Base-by-base conservation (phyloP, 1,140 invertebrate species). In the Saccostrea cuccullata region DNA sequence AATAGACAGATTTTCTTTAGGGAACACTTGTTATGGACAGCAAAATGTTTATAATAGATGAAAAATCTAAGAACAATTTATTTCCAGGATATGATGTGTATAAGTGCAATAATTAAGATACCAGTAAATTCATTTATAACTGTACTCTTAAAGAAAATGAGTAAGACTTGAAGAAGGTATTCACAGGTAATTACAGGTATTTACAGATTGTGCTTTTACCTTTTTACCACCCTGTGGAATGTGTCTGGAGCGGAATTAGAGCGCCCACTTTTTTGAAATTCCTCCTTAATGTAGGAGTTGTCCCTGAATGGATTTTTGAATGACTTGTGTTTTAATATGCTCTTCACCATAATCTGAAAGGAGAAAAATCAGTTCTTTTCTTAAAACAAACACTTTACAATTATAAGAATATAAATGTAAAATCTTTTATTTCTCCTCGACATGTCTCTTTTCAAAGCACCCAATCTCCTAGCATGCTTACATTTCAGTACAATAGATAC, bases 271-370 rank as follows among this genome's bases (percentile, higher is more conserved):
- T 90, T 92, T 82, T 93, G 89, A 77, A 93, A 92, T 77, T 93
- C 93, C 86, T 91, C 91, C 60, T 92, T 92, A 55, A 92, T 90
- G 26, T 91, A 88, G 6, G 88, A 86, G 36, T 90, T 90, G 40
- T 92, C 89, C 60, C 90, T 87, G 91, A 95, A 96, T 9, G 96
- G 96, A 92, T 96, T 97, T 93, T 98, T 97, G 94, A 99, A 99
- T 82, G 98, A 98, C 94, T 98, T 98, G 92, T 99, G 98, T 94
- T 98, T 98, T 64, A 99, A 96, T 97, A 99, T 98, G 56, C 97
- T 98, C 95, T 99, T 99, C 87, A 99, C 98, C 73, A 99, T 96
- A 91, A 99, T 98, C 88, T 95, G 90, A 82, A 92, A 90, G 84
- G 64, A 70, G 89, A 86, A 85, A 84, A 58, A 88, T 26, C 82